A percentile compares a stretch with the other conserved stretches of the same genome.
phyloP scores from a whole-genome alignment of 2,888 invertebrate genomes.

The Campoplex capitator region DNA sequence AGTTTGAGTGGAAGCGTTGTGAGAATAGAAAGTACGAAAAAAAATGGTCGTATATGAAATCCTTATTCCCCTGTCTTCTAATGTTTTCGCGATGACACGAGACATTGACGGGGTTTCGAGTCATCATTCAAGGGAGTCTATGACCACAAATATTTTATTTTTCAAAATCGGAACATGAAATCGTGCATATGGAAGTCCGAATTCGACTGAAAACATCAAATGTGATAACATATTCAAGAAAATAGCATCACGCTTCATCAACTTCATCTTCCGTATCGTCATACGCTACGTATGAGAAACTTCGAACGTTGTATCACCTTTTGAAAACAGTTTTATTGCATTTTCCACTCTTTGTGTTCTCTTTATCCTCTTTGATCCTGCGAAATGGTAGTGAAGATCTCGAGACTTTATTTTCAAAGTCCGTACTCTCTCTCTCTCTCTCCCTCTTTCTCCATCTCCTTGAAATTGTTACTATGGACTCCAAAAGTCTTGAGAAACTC shows the following conservation, averaged over 20 bases:
- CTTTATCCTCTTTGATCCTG: constrained; percentile 49
- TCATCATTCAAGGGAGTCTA: background rate
- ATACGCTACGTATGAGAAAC: background rate
- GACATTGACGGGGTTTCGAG: no score
- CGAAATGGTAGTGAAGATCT: constrained; percentile 40
- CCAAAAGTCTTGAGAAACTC: constrained; percentile 56
- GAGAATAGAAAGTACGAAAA: constrained; percentile 20
- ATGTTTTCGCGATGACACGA: background rate
- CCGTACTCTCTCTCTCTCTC: background rate
- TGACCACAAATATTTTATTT: background rate
- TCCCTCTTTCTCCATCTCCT: constrained; percentile 48
- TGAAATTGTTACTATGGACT: constrained; percentile 58
- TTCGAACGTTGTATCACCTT: constrained; percentile 18
- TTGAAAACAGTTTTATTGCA: constrained; percentile 37
- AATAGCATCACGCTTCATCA: background rate
- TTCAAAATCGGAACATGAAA: background rate
- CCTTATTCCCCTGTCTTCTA: constrained; percentile 5
- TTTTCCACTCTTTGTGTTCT: constrained; percentile 1
- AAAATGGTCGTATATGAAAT: constrained; percentile 13
- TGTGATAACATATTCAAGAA: background rate
- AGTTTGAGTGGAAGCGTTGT: constrained; percentile 29
- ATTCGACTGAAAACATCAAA: background rate
- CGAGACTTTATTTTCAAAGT: constrained; percentile 46
- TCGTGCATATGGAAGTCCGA: background rate
- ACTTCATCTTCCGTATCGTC: background rate